Percentiles rank a stretch among this genome's conserved stretches.
These are phyloP conservation scores for Anolis apletophallus DNA, from an alignment of 2,797 vertebrate genomes.

Conservation along the genomic window DNA sequence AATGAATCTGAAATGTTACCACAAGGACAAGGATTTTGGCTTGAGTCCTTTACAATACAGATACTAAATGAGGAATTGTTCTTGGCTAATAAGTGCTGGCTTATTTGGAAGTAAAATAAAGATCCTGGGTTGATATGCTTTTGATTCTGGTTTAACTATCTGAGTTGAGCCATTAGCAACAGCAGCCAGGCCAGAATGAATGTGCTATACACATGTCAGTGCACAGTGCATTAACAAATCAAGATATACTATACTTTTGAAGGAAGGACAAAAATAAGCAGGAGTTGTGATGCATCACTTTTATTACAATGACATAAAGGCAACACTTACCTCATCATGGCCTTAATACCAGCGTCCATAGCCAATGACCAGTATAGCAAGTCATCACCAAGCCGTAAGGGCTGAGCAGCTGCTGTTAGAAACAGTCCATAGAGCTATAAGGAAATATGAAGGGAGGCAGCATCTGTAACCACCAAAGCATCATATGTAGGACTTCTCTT, in stretches of 20 bases:
- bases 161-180: background rate
- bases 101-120: background rate
- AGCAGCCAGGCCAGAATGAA: background rate
- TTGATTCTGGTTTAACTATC: background rate
- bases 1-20: background rate
- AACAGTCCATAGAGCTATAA: conserved; percentile 92
- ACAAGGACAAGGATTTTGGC: background rate
- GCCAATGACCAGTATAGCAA: conserved; percentile 85
- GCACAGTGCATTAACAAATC: background rate
- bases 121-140: background rate
- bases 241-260: background rate
- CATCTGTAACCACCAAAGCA: background rate
- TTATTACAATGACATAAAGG: background rate
- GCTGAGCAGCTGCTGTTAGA: conserved; percentile 86
- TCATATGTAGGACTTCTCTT: background rate
- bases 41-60: background rate
- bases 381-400: conserved; percentile 73
- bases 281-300: too few relatives aligned
- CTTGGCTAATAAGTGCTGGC: background rate
- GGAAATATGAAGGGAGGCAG: background rate
- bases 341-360: conserved; percentile 88
- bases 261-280: background rate
- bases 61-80: background rate
- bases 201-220: too few relatives aligned
- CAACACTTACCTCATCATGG: conserved; percentile 86